Percentiles rank a stretch among this genome's conserved stretches.
Evolutionary conservation across 2,113 vertebrate genomes (phyloP).

Genomic region (Calypte anna): DNA sequence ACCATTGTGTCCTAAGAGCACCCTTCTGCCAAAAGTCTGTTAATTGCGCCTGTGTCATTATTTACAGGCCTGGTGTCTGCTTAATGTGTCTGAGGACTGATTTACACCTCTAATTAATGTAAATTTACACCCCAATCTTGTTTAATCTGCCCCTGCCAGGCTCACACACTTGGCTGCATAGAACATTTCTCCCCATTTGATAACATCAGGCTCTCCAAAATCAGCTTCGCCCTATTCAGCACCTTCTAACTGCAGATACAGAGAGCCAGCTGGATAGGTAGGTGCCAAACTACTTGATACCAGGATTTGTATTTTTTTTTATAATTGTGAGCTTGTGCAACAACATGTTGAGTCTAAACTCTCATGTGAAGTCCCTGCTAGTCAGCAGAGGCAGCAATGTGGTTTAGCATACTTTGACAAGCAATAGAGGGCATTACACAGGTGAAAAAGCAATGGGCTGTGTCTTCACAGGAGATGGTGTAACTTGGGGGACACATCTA

Average conservation of each 20-base stretch:
- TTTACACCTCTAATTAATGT: not conserved
- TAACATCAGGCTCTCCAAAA: not conserved
- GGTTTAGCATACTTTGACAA: not conserved
- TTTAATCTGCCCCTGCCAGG: not conserved
- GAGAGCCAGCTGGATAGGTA: not conserved
- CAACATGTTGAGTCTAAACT: not conserved
- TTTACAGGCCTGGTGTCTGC: not conserved
- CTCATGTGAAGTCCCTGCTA: not conserved
- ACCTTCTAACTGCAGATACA: not conserved
- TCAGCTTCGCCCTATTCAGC: not conserved
- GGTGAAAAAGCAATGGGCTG: not conserved
- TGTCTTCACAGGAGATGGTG: not conserved
- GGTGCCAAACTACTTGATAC: not conserved
- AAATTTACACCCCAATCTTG: not conserved
- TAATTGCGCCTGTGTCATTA: not conserved
- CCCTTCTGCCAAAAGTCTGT: not conserved
- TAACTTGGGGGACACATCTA: not conserved
- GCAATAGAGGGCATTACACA: not conserved
- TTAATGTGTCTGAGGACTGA: not conserved
- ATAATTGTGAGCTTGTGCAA: not conserved
- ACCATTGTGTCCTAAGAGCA: not conserved
- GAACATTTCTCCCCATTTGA: not conserved
- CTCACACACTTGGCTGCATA: not conserved
- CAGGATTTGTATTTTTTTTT: not conserved
- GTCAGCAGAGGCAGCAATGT: not conserved